Conservation (phyloP, 1,140 invertebrate species). For the Pseudomyrmex concolor region DNA sequence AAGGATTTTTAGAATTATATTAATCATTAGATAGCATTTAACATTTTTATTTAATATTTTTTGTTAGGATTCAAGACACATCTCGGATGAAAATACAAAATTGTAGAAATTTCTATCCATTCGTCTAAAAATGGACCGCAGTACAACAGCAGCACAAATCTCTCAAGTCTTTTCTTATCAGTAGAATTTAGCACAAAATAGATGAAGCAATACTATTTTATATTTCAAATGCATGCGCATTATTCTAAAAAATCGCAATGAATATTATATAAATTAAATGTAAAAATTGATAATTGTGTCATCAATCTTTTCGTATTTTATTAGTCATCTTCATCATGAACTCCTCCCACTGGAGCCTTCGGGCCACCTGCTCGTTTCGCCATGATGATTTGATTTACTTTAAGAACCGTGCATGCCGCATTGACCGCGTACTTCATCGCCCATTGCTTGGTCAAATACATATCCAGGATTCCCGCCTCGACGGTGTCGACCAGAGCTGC, state of each 20-base stretch:
- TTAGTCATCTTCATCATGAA: constrained; percentile 91
- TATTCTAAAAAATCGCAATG: constrained; percentile 1
- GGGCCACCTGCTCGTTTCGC: constrained; percentile 98
- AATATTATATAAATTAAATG: constrained; percentile 49
- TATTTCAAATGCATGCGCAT: neutral
- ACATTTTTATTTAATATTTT: constrained; percentile 37
- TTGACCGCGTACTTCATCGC: constrained; percentile 97
- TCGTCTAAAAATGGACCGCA: neutral
- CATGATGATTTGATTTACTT: constrained; percentile 99
- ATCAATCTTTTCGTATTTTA: neutral
- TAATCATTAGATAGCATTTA: neutral
- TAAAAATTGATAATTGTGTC: constrained; percentile 30
- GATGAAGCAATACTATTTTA: neutral
- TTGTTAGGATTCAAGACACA: neutral
- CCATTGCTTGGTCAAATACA: constrained; percentile 96
- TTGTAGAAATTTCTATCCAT: constrained; percentile 9
- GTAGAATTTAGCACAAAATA: too few species aligned
- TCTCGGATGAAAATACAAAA: constrained; percentile 26
- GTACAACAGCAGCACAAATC: too few species aligned
- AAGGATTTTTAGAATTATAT: too few species aligned
- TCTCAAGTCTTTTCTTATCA: too few species aligned
- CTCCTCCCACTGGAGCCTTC: constrained; percentile 90
- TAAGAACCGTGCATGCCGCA: constrained; percentile 96
- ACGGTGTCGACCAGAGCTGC: constrained; percentile 90
- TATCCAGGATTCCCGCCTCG: constrained; percentile 92